Evolutionary conservation across 2,113 vertebrate species (phyloP).

Genomic region (Rattus rattus): DNA sequence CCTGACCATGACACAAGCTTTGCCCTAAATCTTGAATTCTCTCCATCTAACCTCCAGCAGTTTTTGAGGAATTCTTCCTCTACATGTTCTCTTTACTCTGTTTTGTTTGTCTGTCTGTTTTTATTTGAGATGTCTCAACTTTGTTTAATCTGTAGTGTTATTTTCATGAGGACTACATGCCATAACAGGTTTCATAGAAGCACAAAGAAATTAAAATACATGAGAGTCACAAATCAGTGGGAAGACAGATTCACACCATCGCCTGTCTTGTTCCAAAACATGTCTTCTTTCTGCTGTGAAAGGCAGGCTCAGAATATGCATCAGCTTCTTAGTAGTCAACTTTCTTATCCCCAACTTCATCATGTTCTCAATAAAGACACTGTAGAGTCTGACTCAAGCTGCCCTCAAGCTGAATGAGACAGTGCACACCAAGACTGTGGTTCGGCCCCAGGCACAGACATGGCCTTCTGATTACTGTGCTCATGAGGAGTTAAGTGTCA

Average conservation of each 20-base stretch:
- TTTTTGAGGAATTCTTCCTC: neutral
- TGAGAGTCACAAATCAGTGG: neutral
- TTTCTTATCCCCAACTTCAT: neutral
- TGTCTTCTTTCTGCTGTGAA: neutral
- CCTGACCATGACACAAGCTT: neutral
- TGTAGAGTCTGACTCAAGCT: neutral
- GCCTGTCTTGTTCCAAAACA: neutral
- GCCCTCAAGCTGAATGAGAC: neutral
- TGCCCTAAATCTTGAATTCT: neutral
- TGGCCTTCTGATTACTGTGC: neutral
- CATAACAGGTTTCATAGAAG: neutral
- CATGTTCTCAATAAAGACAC: neutral
- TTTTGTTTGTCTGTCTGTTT: neutral
- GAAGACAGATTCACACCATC: neutral
- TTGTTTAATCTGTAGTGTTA: neutral
- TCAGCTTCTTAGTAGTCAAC: neutral
- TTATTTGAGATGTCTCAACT: neutral
- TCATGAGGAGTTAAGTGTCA: neutral
- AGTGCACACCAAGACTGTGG: rapidly evolving
- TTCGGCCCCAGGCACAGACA: neutral
- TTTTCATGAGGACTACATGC: neutral
- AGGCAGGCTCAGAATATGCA: neutral
- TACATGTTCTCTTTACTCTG: neutral
- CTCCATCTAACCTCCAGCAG: neutral
- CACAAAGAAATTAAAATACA: neutral